Percentiles rank a stretch among this genome's conserved stretches.
Evolutionary conservation across 2,113 vertebrate genomes (phyloP).

Genomic region (Petroica traversi): DNA sequence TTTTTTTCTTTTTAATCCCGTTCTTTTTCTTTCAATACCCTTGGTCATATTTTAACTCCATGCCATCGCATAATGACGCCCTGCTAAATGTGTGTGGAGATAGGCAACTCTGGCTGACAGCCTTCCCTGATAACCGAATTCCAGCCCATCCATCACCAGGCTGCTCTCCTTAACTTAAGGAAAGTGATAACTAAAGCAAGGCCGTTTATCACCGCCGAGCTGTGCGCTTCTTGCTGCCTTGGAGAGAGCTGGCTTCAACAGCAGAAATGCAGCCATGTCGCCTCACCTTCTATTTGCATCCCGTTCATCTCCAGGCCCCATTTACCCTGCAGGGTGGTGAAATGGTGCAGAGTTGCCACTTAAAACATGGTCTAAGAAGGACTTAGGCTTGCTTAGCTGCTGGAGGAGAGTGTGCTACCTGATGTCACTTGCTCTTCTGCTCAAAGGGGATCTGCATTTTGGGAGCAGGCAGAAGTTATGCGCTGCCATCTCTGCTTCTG

Average conservation of each 20-base stretch:
- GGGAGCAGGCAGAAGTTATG: neutral
- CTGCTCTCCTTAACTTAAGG: constrained; percentile 79
- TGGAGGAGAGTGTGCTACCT: neutral
- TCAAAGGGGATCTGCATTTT: neutral
- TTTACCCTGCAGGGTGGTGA: neutral
- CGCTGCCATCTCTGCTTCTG: neutral
- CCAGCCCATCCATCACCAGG: constrained; percentile 79
- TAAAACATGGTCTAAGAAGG: neutral
- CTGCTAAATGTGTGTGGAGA: constrained; percentile 79
- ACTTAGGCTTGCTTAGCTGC: neutral
- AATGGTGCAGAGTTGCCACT: neutral
- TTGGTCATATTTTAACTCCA: constrained; percentile 81
- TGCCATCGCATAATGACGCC: constrained; percentile 82
- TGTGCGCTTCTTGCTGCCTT: constrained; percentile 55
- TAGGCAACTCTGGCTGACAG: constrained; percentile 82
- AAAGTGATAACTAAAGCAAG: constrained; percentile 77
- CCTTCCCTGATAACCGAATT: constrained; percentile 81
- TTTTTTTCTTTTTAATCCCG: constrained; percentile 62
- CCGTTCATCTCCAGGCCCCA: neutral
- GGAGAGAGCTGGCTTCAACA: constrained; percentile 10
- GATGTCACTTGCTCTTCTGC: neutral
- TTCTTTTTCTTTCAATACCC: constrained; percentile 76
- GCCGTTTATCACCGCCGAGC: constrained; percentile 76
- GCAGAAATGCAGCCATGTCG: constrained; percentile 61
- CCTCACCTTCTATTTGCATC: constrained; percentile 10